Evolutionary conservation across 2,113 vertebrate genomes (phyloP), one percentile per base, ranked within the genome.

Genomic region (Gasterosteus aculeatus): DNA sequence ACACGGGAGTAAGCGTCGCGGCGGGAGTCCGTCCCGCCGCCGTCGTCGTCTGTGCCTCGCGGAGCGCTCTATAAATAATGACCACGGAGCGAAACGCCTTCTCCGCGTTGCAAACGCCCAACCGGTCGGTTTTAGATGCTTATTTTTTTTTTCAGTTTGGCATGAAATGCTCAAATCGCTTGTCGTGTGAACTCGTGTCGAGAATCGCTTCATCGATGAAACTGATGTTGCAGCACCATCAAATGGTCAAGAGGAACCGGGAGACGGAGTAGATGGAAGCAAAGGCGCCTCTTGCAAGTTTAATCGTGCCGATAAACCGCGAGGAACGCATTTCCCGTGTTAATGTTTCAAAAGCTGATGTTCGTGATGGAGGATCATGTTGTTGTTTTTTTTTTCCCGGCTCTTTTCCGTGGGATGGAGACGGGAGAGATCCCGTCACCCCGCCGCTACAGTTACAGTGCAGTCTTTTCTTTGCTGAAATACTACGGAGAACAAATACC

Each of bases 1-100:
- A 63, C 35, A 86, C 69, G 58, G 81, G 80, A 87, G 83, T 85
- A 80, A 88, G 81, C 88, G 38, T 78, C 68, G 69, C 51, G 71
- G 69, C 75, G 59, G 49, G 62, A 77, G 83, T 84, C 82, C 12
- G 14, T 70, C 35, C 59, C 67, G 1, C 56, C 77, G 22, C 33
- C n/a, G n/a, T n/a, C n/a, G 22, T 51, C 41, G 4, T 78, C 88
- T 91, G 91, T 91, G 89, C 87, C 54, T 91, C 83, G 89, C 79
- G 76, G 79, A 84, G 84, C 64, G 60, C 77, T 71, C 33, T 72
- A 86, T 83, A 85, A 90, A 90, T 90, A 91, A 82, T 42, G 53
- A 74, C 72, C 26, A 85, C 61, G 82, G 76, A 84, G 59, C 80
- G 14, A 72, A 77, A 71, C 67, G 76, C 70, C 38, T 60, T 73